Base-by-base conservation (phyloP, 1,140 invertebrate species). In the Camponotus vicinus region DNA sequence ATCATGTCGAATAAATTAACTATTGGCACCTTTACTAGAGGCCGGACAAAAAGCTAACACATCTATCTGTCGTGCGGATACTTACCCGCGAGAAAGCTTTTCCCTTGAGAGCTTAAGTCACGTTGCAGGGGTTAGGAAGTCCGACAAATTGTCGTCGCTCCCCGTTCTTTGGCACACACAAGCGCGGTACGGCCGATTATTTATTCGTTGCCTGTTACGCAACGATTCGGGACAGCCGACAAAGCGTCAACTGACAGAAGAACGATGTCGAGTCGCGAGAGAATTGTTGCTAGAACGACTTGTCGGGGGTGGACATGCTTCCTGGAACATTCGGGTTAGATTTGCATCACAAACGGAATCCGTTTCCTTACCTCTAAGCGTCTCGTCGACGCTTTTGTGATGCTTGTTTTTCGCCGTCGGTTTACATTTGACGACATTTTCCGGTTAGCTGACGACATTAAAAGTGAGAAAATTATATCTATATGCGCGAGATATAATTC, bases 131-230 rank as follows among this genome's bases (percentile, higher is more conserved):
- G 59, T 27, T 34, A 52, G 67, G 37, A 87, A 80, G 21, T 18
- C 55, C 76, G 69, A 92, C 76, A 89, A 87, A 88, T 89, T 69
- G 79, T 70, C 69, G 63, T 0, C 64, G 80, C 49, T 86, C 18
- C 84, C 63, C 27, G n/a, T 59, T 57, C 71, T 49, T 85, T 89
- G 80, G 79, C 69, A 75, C 89, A 86, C 66, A 52, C 13, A 52
- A 52, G 15, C 49, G 34, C 79, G 18, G 11, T 8, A 52, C 63
- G 42, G 49, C 45, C 52, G 70, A 89, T 88, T 87, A 89, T 87
- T 90, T 86, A 88, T 70, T 55, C 73, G 85, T 75, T 52, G 69
- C 45, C 82, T 32, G 37, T 90, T 91, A 71, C 82, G 88, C 79
- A 91, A 91, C 55, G 59, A 27, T 63, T 63, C 37, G 86, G 45